Conservation (phyloP, 2,113 vertebrate genomes). For the Ceuthmochares aereus region DNA sequence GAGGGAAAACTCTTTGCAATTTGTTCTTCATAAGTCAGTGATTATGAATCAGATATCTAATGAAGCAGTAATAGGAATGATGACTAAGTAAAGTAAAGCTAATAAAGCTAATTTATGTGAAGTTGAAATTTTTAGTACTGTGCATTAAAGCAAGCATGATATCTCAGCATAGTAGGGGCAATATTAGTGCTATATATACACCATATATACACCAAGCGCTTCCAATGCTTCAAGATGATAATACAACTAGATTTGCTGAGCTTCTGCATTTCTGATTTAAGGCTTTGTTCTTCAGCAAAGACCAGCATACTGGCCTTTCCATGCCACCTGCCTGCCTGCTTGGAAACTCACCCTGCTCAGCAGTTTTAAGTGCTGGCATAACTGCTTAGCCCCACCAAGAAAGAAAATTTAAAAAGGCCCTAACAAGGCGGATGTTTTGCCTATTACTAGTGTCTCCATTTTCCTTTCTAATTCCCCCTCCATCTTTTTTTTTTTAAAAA, state of each 20-base stretch:
- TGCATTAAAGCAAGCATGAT: slow-evolving; percentile 63
- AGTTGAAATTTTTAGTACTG: slow-evolving; percentile 60
- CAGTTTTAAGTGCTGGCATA: neutral
- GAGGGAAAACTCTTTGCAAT: slow-evolving; percentile 29
- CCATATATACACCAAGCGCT: neutral
- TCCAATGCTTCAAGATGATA: neutral
- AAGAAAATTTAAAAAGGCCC: neutral
- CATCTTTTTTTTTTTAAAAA: neutral
- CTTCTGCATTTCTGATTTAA: slow-evolving; percentile 23
- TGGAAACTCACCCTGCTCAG: neutral
- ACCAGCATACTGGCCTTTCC: neutral
- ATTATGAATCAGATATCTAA: slow-evolving; percentile 64
- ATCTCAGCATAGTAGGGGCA: slow-evolving; percentile 49
- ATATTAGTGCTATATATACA: slow-evolving; percentile 23
- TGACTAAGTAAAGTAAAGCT: slow-evolving; percentile 66
- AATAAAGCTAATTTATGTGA: slow-evolving; percentile 66
- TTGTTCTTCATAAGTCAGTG: slow-evolving; percentile 49
- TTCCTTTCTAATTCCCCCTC: neutral
- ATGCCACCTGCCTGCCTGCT: neutral
- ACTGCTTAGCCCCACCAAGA: neutral
- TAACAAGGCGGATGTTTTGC: neutral
- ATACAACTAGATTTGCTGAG: slow-evolving; percentile 42
- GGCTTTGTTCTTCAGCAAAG: neutral
- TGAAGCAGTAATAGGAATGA: slow-evolving; percentile 68
- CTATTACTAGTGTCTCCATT: neutral